Evolutionary conservation across 2,888 invertebrate species (phyloP), one percentile per base, ranked within the genome.

Genomic region (Laothoe populi): DNA sequence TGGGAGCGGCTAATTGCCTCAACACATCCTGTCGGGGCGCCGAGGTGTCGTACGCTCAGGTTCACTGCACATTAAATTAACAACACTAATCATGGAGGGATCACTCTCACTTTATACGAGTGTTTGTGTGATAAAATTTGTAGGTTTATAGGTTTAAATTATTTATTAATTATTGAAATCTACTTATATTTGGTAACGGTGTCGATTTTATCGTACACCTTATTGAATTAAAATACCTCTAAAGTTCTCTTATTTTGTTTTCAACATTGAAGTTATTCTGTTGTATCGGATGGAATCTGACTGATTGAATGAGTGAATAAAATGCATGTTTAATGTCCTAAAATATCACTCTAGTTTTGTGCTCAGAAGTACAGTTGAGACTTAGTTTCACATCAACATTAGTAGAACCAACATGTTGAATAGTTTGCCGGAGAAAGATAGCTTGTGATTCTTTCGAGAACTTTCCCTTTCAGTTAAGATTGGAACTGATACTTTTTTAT

Each of bases 1-100:
- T 88, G 90, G 87, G 90, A 82, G 71, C 82, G 63, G 77, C 83
- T 88, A 89, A 88, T 89, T 88, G 84, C 83, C 77, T 72, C 78
- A 78, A 82, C 81, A 82, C 82, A 76, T 80, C 78, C 74, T 70
- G 68, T 66, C 70, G 66, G 71, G 66, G 66, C 69, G 64, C 73
- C 67, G 64, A 71, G 72, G 75, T 70, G 66, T 64, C 68, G 69
- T 70, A 66, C 69, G 71, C 70, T 64, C 70, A 65, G 67, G 71
- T 78, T 76, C 72, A 78, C 73, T 71, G 67, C 72, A 77, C 74
- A 73, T 79, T 70, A 75, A 75, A 78, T 76, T 75, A 74, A 71
- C 70, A 67, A 67, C 63, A 68, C 72, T 77, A 74, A 78, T 77
- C 72, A 70, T 69, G 62, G 66, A 49, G 45, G 63, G 64, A 59